phyloP scores from a whole-genome alignment of 2,113 vertebrate genomes.

The Sorex araneus region DNA sequence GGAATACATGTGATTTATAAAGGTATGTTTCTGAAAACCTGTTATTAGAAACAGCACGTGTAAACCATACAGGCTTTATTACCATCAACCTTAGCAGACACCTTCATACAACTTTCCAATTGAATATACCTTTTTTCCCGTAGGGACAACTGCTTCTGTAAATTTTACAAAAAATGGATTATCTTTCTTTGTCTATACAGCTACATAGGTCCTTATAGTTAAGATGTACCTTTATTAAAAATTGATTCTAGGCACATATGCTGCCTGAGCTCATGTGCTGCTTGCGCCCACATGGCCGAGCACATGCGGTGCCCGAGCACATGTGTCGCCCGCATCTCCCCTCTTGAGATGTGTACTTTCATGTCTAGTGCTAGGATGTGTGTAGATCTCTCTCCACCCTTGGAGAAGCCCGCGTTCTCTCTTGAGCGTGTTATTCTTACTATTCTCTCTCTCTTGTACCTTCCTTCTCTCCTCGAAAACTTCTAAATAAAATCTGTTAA shows the following conservation, averaged over 20 bases:
- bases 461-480: too few species aligned
- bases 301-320: too few species aligned
- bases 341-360: too few species aligned
- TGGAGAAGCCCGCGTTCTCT: too few species aligned
- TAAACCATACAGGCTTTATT: background rate
- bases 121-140: background rate
- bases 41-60: constrained; percentile 52
- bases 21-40: constrained; percentile 33
- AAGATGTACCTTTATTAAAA: constrained; percentile 5
- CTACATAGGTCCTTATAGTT: background rate
- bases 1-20: constrained; percentile 18
- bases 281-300: too few species aligned
- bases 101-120: background rate
- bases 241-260: background rate
- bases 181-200: constrained; percentile 14
- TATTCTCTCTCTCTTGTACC: too few species aligned
- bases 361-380: too few species aligned
- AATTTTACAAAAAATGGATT: constrained; percentile 44
- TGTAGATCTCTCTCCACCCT: too few species aligned
- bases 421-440: too few species aligned
- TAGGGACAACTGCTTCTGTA: constrained; percentile 13
- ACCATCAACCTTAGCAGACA: background rate
- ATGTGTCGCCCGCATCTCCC: too few species aligned
- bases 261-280: too few species aligned
- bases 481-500: too few species aligned